Base-by-base conservation (phyloP, 2,113 vertebrate genomes). In the Arvicanthis niloticus region DNA sequence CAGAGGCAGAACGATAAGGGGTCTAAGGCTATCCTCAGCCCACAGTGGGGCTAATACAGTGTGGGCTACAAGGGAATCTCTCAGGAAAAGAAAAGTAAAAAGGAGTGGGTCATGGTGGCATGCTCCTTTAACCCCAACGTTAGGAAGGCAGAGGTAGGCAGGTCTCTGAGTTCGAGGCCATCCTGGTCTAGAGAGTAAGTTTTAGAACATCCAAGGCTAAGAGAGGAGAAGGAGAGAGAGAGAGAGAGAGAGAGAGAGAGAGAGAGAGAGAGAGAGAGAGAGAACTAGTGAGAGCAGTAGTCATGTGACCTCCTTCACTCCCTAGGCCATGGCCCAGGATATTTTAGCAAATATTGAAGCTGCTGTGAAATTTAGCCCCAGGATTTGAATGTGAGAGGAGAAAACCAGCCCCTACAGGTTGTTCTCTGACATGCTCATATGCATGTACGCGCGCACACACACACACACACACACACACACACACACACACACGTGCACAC, bases 271-370 rank as follows among this genome's bases (percentile, higher is more conserved):
- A 1, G 13, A 9, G 48, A 34, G 4, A 45, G 48, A 21, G 42
- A 77, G 26, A 65, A 2, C 51, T 2, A 5, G 68, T 58, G 24
- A 48, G 29, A 26, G 29, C 53, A 42, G 22, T 40, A n/a, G 62
- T 56, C 42, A 5, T 7, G 31, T 53, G 58, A n/a, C 29, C 45
- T 34, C 29, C 10, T 68, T 88, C 67, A 13, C 19, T 88, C 51
- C 17, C 31, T 16, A 65, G 16, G 29, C 21, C 58, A n/a, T 37
- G 34, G 88, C 67, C 9, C 72, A 58, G 58, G 56, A 94, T 45
- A 65, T 22, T 56, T 82, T n/a, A 77, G 70, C 67, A 94, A 96
- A 80, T 60, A 26, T 75, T n/a, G 40, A 82, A 8, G 12, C 56
- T 82, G 56, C 58, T 42, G 81, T 84, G n/a, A 42, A 60, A 9